Evolutionary conservation across 2,113 vertebrate species (phyloP), one percentile per base, ranked within the genome.

Genomic region (Neomonachus schauinslandi): DNA sequence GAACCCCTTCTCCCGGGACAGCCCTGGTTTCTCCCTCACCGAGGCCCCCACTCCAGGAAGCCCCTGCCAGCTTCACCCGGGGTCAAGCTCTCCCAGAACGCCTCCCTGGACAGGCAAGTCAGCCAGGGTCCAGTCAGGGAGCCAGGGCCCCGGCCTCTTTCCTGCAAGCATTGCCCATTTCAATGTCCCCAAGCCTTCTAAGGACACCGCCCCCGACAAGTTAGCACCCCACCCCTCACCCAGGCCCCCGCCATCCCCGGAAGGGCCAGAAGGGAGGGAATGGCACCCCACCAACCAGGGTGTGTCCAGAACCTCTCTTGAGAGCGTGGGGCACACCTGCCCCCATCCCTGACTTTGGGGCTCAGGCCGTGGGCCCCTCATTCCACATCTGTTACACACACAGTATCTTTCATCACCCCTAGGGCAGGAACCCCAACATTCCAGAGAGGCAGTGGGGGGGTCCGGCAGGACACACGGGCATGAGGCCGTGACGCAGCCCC

Each of bases 381-480:
- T 7, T 26, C 36, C 36, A 42, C 36, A 24, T 26, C 71, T 22
- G 10, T 42, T 74, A 72, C 39, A 5, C 5, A 26, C 13, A 4
- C 13, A 7, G 21, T 9, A n/a, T 24, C 72, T 26, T 26, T 74
- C 5, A 3, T 6, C n/a, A 42, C 21, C 71, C 71, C 39, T n/a
- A 39, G 39, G 22, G 39, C 72, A 26, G 33, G 51, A 7, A 16
- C 33, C 26, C 51, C 77, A 36, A n/a, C 51, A 12, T 12, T 21
- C 11, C 16, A n/a, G 16, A 16, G 65, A n/a, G 33, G 67, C 18
- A 9, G 16, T 9, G 4, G 67, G 67, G 79, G 51, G 33, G 1
- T 12, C 22, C 11, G 1, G 51, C 19, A 1, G 51, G 51, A 19
- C 51, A 14, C 19, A 6, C 5, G 24, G 39, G 11, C 11, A 0